Conservation (phyloP, 2,113 vertebrate species). For the Aegithalos caudatus region DNA sequence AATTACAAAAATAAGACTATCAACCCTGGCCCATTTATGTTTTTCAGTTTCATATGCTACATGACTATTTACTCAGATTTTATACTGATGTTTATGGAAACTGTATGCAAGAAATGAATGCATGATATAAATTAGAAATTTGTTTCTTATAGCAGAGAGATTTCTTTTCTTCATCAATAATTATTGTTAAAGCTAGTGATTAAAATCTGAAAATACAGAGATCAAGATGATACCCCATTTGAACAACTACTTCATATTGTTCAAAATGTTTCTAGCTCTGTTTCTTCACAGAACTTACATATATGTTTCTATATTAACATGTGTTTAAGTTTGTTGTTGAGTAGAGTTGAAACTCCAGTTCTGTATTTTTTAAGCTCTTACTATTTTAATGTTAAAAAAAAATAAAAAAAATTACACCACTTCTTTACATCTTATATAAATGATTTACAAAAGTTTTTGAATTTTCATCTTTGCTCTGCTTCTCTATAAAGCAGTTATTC, state of each 20-base stretch:
- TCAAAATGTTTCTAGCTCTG: not conserved
- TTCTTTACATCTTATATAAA: slow-evolving; percentile 30
- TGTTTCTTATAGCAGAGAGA: not conserved
- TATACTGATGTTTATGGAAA: not conserved
- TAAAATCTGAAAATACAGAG: not conserved
- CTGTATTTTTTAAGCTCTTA: not conserved
- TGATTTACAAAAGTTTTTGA: slow-evolving; percentile 50
- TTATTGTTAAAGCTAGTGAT: not conserved
- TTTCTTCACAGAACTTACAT: not conserved
- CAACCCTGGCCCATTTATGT: not conserved
- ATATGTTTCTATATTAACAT: not conserved
- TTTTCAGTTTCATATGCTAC: slow-evolving; percentile 8
- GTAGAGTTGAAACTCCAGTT: not conserved
- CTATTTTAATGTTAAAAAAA: not conserved
- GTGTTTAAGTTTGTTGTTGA: not conserved
- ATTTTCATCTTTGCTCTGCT: slow-evolving; percentile 61
- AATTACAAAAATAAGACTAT: slow-evolving; percentile 14
- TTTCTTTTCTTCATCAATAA: not conserved
- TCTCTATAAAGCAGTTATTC: slow-evolving; percentile 61
- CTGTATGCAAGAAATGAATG: not conserved
- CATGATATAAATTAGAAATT: not conserved
- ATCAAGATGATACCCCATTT: not conserved
- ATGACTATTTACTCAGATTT: not conserved
- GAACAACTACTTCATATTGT: not conserved
- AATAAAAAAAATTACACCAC: not conserved